These are phyloP conservation scores for Allophyes oxyacanthae DNA, from an alignment of 2,888 invertebrate genomes.

Conservation along the genomic window DNA sequence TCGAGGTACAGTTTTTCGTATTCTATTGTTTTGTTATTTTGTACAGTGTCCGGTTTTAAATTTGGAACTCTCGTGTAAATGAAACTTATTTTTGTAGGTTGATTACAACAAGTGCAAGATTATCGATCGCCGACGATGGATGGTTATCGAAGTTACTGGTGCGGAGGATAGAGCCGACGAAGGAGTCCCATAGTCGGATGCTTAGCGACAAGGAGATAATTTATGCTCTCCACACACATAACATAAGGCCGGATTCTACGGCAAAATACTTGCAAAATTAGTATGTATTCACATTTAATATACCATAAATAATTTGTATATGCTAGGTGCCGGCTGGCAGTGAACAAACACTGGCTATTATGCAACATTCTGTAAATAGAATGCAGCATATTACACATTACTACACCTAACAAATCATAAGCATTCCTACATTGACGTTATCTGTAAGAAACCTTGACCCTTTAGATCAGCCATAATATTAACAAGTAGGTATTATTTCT, in stretches of 20 bases:
- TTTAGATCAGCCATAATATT: conserved; percentile 30
- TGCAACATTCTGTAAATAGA: conserved; percentile 83
- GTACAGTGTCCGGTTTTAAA: conserved; percentile 61
- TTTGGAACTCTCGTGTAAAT: conserved; percentile 62
- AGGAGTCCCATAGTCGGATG: conserved; percentile 98
- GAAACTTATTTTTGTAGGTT: conserved; percentile 78
- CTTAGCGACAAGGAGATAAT: conserved; percentile 98
- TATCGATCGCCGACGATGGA: conserved; percentile 90
- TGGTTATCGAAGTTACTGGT: conserved; percentile 97
- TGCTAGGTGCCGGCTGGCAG: conserved; percentile 53
- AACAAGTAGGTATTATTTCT: conserved; percentile 2
- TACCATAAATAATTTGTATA: conserved; percentile 46
- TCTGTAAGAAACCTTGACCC: conserved; percentile 64
- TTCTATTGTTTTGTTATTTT: conserved; percentile 42
- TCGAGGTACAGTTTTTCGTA: conserved; percentile 74
- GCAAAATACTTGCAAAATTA: conserved; percentile 96
- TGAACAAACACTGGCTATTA: conserved; percentile 68
- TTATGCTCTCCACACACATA: conserved; percentile 98
- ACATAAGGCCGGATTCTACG: conserved; percentile 96
- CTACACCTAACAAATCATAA: conserved; percentile 33
- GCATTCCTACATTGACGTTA: conserved; percentile 61
- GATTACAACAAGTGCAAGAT: conserved; percentile 76
- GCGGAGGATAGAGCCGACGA: conserved; percentile 97
- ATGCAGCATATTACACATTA: conserved; percentile 35
- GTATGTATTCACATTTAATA: conserved; percentile 90